phyloP scores from a whole-genome alignment of 2,888 invertebrate species.

The Kuschelorhynchus macadamiae region DNA sequence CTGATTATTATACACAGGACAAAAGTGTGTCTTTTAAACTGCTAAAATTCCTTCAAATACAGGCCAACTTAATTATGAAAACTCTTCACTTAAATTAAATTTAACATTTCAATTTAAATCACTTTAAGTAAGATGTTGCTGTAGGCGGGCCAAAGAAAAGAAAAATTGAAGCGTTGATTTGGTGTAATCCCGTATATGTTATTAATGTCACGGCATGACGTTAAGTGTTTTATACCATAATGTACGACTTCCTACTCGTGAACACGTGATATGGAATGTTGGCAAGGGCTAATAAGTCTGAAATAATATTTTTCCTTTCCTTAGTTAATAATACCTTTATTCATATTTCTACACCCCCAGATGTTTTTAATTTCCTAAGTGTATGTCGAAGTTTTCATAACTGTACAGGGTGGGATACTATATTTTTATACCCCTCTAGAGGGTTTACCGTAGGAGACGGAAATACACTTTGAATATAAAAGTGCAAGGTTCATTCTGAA shows the following conservation, averaged over 20 bases:
- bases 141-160: conserved; percentile 17
- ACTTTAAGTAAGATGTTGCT: not conserved
- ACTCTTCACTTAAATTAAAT: not conserved
- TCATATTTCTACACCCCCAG: not conserved
- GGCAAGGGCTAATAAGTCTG: conserved; percentile 12
- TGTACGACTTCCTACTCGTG: conserved; percentile 14
- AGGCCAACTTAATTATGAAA: not conserved
- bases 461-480: too few relatives aligned
- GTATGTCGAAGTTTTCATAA: too few relatives aligned
- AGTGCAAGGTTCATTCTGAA: too few relatives aligned
- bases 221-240: not conserved
- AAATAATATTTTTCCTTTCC: conserved; percentile 8
- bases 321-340: not conserved
- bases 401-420: too few relatives aligned
- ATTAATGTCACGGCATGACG: conserved; percentile 12
- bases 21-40: not conserved
- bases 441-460: not conserved
- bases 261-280: conserved; percentile 4
- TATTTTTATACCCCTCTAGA: too few relatives aligned
- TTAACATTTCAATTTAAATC: not conserved
- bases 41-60: not conserved
- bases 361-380: not conserved
- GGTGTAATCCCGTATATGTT: conserved; percentile 8
- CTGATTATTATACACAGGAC: not conserved
- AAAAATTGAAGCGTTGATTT: conserved; percentile 4